Evolutionary conservation across 2,113 vertebrate genomes (phyloP).

Genomic region (Chelonoidis abingdonii): DNA sequence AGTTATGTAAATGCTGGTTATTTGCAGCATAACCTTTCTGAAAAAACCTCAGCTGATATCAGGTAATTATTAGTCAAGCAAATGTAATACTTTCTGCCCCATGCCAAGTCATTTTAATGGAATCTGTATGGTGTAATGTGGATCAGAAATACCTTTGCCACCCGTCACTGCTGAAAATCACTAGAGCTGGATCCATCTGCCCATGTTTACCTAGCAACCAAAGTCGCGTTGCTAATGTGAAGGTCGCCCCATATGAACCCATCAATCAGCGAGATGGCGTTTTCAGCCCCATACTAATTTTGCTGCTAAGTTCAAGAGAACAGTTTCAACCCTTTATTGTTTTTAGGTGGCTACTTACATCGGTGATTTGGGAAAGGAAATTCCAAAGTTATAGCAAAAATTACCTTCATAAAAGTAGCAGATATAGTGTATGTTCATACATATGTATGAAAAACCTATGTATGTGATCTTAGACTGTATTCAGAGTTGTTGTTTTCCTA

Average conservation of each 20-base stretch:
- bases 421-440: neutral
- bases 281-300: slow-evolving; percentile 44
- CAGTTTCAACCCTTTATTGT: slow-evolving; percentile 43
- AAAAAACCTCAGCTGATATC: slow-evolving; percentile 82
- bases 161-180: slow-evolving; percentile 81
- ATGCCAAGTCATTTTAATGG: slow-evolving; percentile 84
- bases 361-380: neutral
- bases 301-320: slow-evolving; percentile 36
- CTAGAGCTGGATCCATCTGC: slow-evolving; percentile 82
- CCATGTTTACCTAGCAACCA: slow-evolving; percentile 90
- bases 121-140: slow-evolving; percentile 73
- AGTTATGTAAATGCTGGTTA: slow-evolving; percentile 68
- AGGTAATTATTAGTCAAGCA: slow-evolving; percentile 88
- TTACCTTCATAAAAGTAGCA: accelerated
- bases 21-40: slow-evolving; percentile 84
- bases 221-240: slow-evolving; percentile 83
- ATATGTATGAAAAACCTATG: neutral
- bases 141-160: slow-evolving; percentile 76
- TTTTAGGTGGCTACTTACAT: accelerated
- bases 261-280: slow-evolving; percentile 78
- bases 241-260: slow-evolving; percentile 87
- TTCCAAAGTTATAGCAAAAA: neutral
- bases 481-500: neutral
- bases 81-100: slow-evolving; percentile 85
- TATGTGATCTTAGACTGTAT: neutral